Base-by-base conservation (phyloP, 2,113 vertebrate genomes). In the Lamprologus callipterus region DNA sequence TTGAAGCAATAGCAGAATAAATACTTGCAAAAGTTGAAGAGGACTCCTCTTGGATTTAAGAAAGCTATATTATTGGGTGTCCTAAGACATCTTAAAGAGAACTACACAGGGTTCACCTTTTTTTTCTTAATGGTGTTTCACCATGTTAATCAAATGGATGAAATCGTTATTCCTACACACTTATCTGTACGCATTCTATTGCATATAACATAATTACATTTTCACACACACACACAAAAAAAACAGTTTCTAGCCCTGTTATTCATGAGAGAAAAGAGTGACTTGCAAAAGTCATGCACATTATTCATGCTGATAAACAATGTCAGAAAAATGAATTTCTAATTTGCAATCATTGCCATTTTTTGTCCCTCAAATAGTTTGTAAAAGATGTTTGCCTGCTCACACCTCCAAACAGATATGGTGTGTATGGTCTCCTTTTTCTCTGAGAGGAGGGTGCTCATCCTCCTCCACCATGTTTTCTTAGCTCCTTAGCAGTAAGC, bases 231-330 rank as follows among this genome's bases (percentile, higher is more conserved):
- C 7, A 45, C 40, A 51, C 17, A 21, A 6, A 63, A 11, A 49
- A 78, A 0, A 73, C 63, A 85, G 91, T 94, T 95, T 91, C 88
- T 94, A 94, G 92, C 95, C 95, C 94, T 95, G 93, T 94, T 91
- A 88, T 90, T 93, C 82, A 51, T 85, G 85, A 88, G 86, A 85
- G 89, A 63, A 83, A 53, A 86, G 91, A 93, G 93, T 95, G 95
- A 93, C 95, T 96, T 95, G 94, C 96, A 96, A 94, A 94, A 95
- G 89, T 94, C 94, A 96, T 97, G 96, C 96, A 96, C 88, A 96
- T 95, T 95, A 95, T 91, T 96, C 96, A 96, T 97, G 96, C 96
- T 96, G 95, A 93, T 96, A 96, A 96, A 96, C 94, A 94, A 95
- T 92, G 92, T 95, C 92, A 95, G 92, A 93, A 96, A 95, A 96